phyloP scores from a whole-genome alignment of 2,888 invertebrate genomes.

The Theretra japonica region DNA sequence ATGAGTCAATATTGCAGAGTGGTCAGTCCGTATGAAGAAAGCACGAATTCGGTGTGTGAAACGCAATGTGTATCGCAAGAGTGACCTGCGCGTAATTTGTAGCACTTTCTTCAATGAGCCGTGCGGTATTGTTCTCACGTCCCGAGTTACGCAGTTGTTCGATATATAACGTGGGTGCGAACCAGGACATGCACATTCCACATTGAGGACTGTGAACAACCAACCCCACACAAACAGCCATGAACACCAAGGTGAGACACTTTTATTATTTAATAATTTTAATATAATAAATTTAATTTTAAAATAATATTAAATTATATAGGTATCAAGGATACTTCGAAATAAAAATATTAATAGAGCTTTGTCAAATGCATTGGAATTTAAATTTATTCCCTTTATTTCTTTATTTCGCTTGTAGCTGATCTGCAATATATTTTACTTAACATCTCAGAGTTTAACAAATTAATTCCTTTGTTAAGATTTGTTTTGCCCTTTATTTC shows the following conservation, averaged over 20 bases:
- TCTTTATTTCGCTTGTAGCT: too few species aligned
- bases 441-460: too few species aligned
- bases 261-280: constrained; percentile 5
- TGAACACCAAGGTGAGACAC: constrained; percentile 79
- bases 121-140: constrained; percentile 78
- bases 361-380: too few species aligned
- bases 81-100: constrained; percentile 64
- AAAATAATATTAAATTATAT: neutral
- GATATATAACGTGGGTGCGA: constrained; percentile 72
- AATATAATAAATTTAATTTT: neutral
- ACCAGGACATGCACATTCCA: constrained; percentile 68
- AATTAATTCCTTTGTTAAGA: too few species aligned
- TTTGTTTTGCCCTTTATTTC: too few species aligned
- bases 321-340: neutral
- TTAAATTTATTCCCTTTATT: too few species aligned
- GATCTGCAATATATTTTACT: too few species aligned
- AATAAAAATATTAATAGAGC: too few species aligned
- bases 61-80: constrained; percentile 66
- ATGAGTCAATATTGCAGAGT: neutral
- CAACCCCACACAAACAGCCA: constrained; percentile 71
- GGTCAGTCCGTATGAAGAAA: constrained; percentile 40
- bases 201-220: constrained; percentile 69
- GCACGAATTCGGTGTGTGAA: constrained; percentile 45
- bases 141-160: constrained; percentile 66
- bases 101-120: constrained; percentile 78